phyloP scores from a whole-genome alignment of 2,113 vertebrate genomes.

The Crotalus tigris region DNA sequence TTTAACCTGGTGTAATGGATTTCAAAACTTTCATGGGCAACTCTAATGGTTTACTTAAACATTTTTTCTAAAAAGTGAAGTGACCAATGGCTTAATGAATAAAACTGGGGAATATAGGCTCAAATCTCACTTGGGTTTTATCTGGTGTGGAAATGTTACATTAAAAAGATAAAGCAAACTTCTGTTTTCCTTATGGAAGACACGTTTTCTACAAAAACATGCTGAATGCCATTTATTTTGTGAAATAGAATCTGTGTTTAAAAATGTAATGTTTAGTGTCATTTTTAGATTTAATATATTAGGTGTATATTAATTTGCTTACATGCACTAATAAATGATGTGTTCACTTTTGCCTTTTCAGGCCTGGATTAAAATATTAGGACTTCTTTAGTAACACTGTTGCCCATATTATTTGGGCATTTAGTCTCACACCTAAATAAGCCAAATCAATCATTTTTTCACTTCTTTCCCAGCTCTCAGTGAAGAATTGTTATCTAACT shows the following conservation, averaged over 20 bases:
- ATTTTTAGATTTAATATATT: not conserved
- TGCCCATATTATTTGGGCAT: not conserved
- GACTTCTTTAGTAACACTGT: not conserved
- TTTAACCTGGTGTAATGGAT: not conserved
- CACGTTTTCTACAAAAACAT: not conserved
- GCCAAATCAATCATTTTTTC: not conserved
- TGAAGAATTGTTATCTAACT: not conserved
- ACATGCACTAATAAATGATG: not conserved
- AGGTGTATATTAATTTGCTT: not conserved
- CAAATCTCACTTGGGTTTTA: not conserved
- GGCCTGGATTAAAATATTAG: not conserved
- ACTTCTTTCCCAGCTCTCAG: not conserved
- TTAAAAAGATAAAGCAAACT: not conserved
- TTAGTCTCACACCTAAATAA: not conserved
- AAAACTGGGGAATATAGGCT: not conserved
- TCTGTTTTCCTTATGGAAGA: not conserved
- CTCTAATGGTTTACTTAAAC: not conserved
- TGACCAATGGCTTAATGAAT: not conserved
- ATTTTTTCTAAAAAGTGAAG: not conserved
- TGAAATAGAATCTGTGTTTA: not conserved
- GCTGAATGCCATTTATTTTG: not conserved
- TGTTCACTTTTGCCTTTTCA: not conserved
- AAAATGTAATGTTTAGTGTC: not conserved
- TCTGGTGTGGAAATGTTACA: not conserved
- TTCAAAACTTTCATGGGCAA: not conserved